Evolutionary conservation across 2,797 vertebrate species (phyloP).

Genomic region (Paratrypauchen microcephalus): DNA sequence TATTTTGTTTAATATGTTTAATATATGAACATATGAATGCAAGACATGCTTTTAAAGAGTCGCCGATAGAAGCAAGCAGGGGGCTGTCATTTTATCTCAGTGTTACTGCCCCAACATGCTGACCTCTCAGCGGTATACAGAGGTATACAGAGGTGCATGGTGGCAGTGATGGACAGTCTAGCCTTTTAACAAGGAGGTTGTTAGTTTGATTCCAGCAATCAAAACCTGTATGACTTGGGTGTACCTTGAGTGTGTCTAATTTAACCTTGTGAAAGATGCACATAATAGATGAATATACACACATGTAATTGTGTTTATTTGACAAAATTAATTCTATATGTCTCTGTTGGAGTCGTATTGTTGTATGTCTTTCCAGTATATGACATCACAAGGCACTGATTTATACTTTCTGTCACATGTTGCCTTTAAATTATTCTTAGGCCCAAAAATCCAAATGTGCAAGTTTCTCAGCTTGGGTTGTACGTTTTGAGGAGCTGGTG

Average conservation of each 20-base stretch:
- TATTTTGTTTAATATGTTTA: conserved; percentile 4
- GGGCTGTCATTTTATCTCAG: background rate
- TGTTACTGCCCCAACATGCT: background rate
- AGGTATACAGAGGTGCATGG: background rate
- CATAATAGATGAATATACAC: background rate
- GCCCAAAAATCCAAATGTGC: conserved; percentile 35
- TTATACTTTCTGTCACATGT: conserved; percentile 1
- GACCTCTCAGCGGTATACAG: background rate
- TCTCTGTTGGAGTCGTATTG: conserved; percentile 37
- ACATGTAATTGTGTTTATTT: conserved; percentile 31
- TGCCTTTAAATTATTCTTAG: conserved; percentile 11
- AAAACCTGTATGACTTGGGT: background rate
- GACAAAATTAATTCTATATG: conserved; percentile 55
- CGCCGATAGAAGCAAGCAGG: background rate
- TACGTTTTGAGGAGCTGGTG: background rate
- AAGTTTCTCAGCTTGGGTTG: conserved; percentile 23
- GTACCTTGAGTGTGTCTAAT: background rate
- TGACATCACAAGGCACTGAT: conserved; percentile 16
- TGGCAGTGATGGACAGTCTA: background rate
- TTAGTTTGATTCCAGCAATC: background rate
- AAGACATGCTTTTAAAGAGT: background rate
- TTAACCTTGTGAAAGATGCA: background rate
- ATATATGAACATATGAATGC: conserved; percentile 3
- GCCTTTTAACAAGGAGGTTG: background rate
- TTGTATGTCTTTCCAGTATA: conserved; percentile 23